Percentiles rank a stretch among this genome's conserved stretches.
phyloP scores from a whole-genome alignment of 92 coral and sea anemone species.

The Parazoanthus atlanticus region DNA sequence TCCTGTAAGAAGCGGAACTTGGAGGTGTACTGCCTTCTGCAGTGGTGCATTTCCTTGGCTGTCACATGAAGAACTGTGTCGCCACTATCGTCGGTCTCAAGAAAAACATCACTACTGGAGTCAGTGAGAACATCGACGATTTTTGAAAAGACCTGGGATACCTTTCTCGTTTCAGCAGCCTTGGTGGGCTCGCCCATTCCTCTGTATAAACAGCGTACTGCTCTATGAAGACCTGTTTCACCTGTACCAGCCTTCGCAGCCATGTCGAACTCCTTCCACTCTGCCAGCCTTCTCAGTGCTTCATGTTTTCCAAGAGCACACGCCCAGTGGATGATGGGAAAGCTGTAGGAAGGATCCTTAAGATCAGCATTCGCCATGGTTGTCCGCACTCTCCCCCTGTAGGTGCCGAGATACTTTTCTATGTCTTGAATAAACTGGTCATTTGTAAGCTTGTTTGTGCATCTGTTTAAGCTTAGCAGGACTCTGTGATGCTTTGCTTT shows the following conservation, averaged over 20 bases:
- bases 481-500: background rate
- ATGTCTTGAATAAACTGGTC: slow-evolving; percentile 18
- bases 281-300: slow-evolving; percentile 4
- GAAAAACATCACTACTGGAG: slow-evolving; percentile 4
- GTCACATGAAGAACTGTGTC: slow-evolving; percentile 39
- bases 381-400: slow-evolving; percentile 4
- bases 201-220: slow-evolving; percentile 38
- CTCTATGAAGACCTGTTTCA: slow-evolving; percentile 37
- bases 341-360: slow-evolving; percentile 29
- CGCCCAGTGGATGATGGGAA: slow-evolving; percentile 44
- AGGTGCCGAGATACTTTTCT: slow-evolving; percentile 21
- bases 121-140: slow-evolving; percentile 18
- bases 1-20: slow-evolving; percentile 30
- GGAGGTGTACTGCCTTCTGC: background rate
- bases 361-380: slow-evolving; percentile 23
- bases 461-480: slow-evolving; percentile 37
- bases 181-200: slow-evolving; percentile 38
- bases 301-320: slow-evolving; percentile 42
- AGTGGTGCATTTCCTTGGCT: slow-evolving; percentile 29
- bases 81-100: slow-evolving; percentile 29
- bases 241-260: slow-evolving; percentile 37
- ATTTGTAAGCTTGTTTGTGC: slow-evolving; percentile 11
- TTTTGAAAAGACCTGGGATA: slow-evolving; percentile 25
- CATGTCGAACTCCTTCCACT: slow-evolving; percentile 28
- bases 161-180: slow-evolving; percentile 2